Evolutionary conservation across 1,140 invertebrate species (phyloP).

Genomic region (Bombus ignitus): DNA sequence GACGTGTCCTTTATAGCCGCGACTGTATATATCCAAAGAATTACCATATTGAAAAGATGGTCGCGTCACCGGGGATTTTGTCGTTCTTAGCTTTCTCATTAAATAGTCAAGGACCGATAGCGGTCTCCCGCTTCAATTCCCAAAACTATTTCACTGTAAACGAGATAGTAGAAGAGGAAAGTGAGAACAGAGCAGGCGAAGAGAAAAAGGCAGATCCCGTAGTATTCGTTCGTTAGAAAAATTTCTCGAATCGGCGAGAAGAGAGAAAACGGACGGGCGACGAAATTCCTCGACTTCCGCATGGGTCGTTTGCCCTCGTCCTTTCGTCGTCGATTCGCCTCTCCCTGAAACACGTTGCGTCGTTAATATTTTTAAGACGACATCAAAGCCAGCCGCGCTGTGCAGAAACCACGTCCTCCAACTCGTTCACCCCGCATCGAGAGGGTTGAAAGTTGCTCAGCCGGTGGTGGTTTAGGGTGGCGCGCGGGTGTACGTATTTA

Average conservation of each 20-base stretch:
- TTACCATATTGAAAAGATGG: conserved; percentile 68
- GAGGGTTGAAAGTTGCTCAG: conserved; percentile 41
- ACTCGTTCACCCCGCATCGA: conserved; percentile 37
- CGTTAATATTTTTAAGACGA: conserved; percentile 56
- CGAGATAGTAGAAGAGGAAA: neutral
- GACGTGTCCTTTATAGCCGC: conserved; percentile 54
- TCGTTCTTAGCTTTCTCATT: conserved; percentile 69
- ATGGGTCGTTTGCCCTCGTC: neutral
- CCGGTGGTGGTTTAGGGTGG: conserved; percentile 53
- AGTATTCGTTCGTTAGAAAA: conserved; percentile 2
- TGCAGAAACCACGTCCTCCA: conserved; percentile 64
- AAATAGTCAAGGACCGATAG: conserved; percentile 77
- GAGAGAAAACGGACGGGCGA: neutral
- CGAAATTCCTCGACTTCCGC: conserved; percentile 7
- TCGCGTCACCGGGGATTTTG: conserved; percentile 62
- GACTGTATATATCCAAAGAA: conserved; percentile 59
- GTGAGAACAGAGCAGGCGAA: too few relatives aligned
- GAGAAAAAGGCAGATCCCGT: neutral
- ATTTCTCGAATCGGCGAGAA: neutral
- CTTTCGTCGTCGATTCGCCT: neutral
- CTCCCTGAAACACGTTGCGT: neutral
- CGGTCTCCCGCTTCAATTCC: conserved; percentile 43
- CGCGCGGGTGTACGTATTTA: conserved; percentile 72
- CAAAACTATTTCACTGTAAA: conserved; percentile 29
- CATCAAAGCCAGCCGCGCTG: conserved; percentile 71